Base-by-base conservation (phyloP, 2,113 vertebrate species). In the Monarcha castaneiventris region DNA sequence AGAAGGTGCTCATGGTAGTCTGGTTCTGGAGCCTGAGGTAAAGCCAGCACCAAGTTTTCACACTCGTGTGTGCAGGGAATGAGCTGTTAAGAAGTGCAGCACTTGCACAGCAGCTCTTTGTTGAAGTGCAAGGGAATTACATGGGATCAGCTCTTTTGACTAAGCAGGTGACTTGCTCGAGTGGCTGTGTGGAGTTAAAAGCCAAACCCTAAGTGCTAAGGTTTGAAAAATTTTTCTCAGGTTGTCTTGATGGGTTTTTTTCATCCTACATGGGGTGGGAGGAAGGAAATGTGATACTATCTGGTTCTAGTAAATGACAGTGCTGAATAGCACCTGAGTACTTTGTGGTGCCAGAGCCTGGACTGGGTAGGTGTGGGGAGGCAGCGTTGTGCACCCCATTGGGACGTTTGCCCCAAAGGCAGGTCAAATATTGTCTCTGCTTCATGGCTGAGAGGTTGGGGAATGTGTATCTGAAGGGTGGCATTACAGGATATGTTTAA, bases 361-460 rank as follows among this genome's bases (percentile, higher is more conserved):
- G 44, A 5, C 35, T 54, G 25, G 18, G 48, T 55, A 30, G 72
- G 30, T 89, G 71, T 74, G 44, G 21, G 52, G 18, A 58, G 35
- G 27, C 37, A 11, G 20, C 8, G 16, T 13, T n/a, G 33, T 43
- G 52, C 19, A 10, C 32, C 1, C 1, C 18, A 1, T 1, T 7
- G 61, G 33, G 73, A 17, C 1, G 1, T 26, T 49, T 22, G 8
- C 16, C 63, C 11, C 48, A 19, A 16, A 55, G 58, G 2, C 29
- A 18, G 6, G n/a, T 25, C 37, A 25, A 2, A 15, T 67, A 8
- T 67, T 87, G 68, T 54, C n/a, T 80, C 13, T 58, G 19, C 13
- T 90, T 81, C 35, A n/a, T 56, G 29, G 14, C 54, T 41, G 48
- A 54, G 29, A n/a, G 61, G 2, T 2, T 27, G 22, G 20, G n/a